Evolutionary conservation across 2,888 invertebrate genomes (phyloP), one percentile per base, ranked within the genome.

Genomic region (Nomada fucata): DNA sequence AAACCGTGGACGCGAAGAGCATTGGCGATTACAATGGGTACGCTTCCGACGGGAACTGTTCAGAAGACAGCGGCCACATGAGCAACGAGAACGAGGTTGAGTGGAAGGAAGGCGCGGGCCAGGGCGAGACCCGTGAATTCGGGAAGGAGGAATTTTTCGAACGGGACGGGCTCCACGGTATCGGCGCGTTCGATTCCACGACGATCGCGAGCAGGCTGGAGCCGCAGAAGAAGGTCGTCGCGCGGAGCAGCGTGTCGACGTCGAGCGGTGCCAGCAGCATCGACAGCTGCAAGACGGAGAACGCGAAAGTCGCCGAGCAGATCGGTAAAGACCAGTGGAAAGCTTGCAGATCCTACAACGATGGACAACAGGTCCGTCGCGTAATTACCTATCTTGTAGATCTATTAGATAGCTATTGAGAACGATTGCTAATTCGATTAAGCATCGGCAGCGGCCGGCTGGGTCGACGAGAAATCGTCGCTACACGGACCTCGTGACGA

Each of bases 11-110:
- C 13, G 20, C n/a, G 1, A 88, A 88, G 23, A 74, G 2, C 10
- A 67, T 71, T 1, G 75, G 61, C 9, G 88, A 88, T 18, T 88
- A 85, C 65, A 92, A 90, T 63, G 93, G 93, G 2, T 93, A 93
- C 78, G 85, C 95, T 85, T 96, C 96, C 9, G 96, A 96, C 89
- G 96, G 97, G 89, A 94, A 94, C 91, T 92, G 91, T 50, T 96
- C 97, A 77, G 97, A 97, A 90, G 97, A 97, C 94, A 97, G 97
- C 76, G 97, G 97, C 80, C 97, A 97, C 94, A 97, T 97, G 88
- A 97, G 97, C 68, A 97, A 96, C 91, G 97, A 96, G 92, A 95
- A 95, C 90, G 96, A 96, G 81, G 88, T 91, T 15, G 93, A 93
- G 50, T 90, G 91, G 87, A 92, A 92, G 73, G 92, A 92, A 10